Percentiles rank a stretch among this genome's conserved stretches.
Evolutionary conservation across 2,113 vertebrate genomes (phyloP).

Genomic region (Oreochromis tanganicae): DNA sequence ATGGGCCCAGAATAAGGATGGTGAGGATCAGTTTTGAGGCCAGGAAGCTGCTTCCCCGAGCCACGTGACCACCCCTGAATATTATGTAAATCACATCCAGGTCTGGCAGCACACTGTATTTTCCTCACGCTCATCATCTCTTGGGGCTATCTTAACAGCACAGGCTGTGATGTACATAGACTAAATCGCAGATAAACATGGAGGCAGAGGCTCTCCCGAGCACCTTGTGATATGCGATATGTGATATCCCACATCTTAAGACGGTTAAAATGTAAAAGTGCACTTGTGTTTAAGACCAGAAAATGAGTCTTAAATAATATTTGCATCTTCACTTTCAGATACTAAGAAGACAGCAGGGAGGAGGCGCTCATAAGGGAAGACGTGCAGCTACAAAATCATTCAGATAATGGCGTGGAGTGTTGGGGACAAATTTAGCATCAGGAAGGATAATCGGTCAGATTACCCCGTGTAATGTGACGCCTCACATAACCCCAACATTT

Average conservation of each 20-base stretch:
- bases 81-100: neutral
- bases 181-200: neutral
- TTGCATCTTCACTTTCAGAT: neutral
- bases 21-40: neutral
- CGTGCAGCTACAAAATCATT: neutral
- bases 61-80: neutral
- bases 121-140: neutral
- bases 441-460: neutral
- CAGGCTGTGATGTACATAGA: neutral
- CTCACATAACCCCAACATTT: neutral
- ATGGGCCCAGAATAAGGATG: neutral
- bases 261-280: neutral
- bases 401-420: neutral
- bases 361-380: neutral
- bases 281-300: neutral
- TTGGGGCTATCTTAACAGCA: neutral
- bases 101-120: neutral
- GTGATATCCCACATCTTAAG: neutral
- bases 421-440: slow-evolving; percentile 8
- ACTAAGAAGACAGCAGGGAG: neutral
- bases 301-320: neutral
- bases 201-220: neutral
- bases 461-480: neutral
- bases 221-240: neutral
- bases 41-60: neutral